Evolutionary conservation across 2,888 invertebrate species (phyloP), one percentile per base, ranked within the genome.

Genomic region (Schizaphis graminum): DNA sequence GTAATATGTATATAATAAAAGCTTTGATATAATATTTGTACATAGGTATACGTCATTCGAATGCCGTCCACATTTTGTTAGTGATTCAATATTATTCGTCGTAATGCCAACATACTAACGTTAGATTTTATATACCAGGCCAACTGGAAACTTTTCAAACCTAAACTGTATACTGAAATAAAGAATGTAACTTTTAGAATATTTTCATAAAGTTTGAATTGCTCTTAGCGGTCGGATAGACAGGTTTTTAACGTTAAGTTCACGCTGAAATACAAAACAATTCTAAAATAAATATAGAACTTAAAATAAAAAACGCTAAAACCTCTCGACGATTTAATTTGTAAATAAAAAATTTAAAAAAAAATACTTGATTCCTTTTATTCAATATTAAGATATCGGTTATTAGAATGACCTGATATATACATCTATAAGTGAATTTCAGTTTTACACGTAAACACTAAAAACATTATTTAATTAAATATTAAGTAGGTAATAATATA

Each of bases 161-260:
- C 26, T 57, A n/a, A 44, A 91, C 26, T 61, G 56, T 91, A 21
- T 85, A 49, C 44, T 24, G 26, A 91, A 86, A 91, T 47, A 91
- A 91, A 86, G 44, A 86, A n/a, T 41, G 84, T 47, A 35, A 92
- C 35, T 92, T 87, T 87, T 49, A 13, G 26, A 92, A 87, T 86
- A 57, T 86, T 87, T 87, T 87, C 86, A 61, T 92, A 92, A 87
- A 92, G 87, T 92, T 87, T 92, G 49, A 92, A 92, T 87, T 61
- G 57, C 35, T 47, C 35, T 61, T 35, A 61, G 47, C 44, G 44
- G 13, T 47, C 21, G 26, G 21, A 56, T 44, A n/a, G 53, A 44
- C 28, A 44, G 21, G 85, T 92, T 86, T 35, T 35, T 35, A 28
- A 86, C n/a, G 47, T 90, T n/a, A 92, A 92, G 86, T 61, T 87